Conservation (phyloP, 2,797 vertebrate genomes). For the Oreortyx pictus region DNA sequence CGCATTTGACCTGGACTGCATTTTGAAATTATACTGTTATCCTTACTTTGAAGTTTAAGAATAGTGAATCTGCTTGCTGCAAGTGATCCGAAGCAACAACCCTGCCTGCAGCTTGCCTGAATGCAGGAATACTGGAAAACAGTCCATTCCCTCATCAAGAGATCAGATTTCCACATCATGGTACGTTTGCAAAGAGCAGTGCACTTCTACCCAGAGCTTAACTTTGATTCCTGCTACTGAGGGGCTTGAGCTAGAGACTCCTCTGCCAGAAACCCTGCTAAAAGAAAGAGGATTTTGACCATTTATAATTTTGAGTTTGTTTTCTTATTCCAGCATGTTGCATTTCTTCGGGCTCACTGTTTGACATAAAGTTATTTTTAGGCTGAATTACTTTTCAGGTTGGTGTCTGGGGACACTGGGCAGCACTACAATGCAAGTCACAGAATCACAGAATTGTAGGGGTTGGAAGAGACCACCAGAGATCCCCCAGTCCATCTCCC, state of each 20-base stretch:
- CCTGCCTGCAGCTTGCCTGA: background rate
- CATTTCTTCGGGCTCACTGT: background rate
- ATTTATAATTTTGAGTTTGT: background rate
- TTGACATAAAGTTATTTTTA: background rate
- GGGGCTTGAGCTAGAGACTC: background rate
- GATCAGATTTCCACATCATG: background rate
- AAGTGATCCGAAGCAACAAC: background rate
- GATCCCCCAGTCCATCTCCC: too few relatives aligned
- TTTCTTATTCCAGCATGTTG: background rate
- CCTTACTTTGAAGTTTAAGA: background rate
- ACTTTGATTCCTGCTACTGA: background rate
- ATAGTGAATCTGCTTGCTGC: background rate
- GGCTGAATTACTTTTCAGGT: background rate
- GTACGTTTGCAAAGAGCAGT: background rate
- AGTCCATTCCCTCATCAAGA: background rate
- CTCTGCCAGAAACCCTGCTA: background rate
- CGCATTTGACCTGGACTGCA: background rate
- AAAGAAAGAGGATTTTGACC: background rate
- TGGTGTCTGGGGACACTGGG: background rate
- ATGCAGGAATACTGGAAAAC: rapidly evolving
- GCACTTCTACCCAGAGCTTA: background rate
- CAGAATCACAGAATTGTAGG: too few relatives aligned
- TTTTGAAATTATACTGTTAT: background rate
- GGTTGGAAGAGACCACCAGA: too few relatives aligned
- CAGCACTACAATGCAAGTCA: background rate